Evolutionary conservation across 1,140 invertebrate genomes (phyloP), one percentile per base, ranked within the genome.

Genomic region (Goniozus legneri): DNA sequence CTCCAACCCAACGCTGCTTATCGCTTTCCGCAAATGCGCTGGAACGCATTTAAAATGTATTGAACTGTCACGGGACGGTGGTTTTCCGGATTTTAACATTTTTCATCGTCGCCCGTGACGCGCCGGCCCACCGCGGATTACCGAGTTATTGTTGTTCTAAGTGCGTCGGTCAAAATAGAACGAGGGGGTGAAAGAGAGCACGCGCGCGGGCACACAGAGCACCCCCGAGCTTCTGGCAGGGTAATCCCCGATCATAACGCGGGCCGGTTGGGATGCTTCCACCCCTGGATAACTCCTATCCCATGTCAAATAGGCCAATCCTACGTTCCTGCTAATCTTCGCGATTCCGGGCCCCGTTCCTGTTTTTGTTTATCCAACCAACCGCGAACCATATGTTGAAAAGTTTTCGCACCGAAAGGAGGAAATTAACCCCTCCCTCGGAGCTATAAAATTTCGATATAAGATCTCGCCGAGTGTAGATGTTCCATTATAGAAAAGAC

Each of bases 31-130:
- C 67, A 74, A 75, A 75, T 75, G 65, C 71, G 65, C 66, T 65
- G 68, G 64, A 73, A 74, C 71, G 64, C 73, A 76, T 76, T 76
- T 74, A 76, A 76, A 76, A 76, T 76, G 73, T 76, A 76, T 76
- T 74, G 73, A 73, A 73, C 70, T 74, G 71, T 76, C 71, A 73
- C 62, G 66, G 62, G 54, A 41, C 45, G 54, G 60, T 62, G 62
- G 62, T 75, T 67, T 69, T 56, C 64, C 56, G 60, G 67, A 72
- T 73, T 73, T 71, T 70, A 65, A 72, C 68, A 72, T 75, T 73
- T 75, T 73, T 75, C 69, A 73, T 75, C 67, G 60, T 32, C 55
- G 56, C 51, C 47, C 32, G 41, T 20, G 51, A n/a, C 50, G 49
- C 54, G 44, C 39, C 37, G 39, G 40, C 30, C n/a, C 51, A 52